Evolutionary conservation across 2,888 invertebrate species (phyloP), one percentile per base, ranked within the genome.

Genomic region (Empis stercorea): DNA sequence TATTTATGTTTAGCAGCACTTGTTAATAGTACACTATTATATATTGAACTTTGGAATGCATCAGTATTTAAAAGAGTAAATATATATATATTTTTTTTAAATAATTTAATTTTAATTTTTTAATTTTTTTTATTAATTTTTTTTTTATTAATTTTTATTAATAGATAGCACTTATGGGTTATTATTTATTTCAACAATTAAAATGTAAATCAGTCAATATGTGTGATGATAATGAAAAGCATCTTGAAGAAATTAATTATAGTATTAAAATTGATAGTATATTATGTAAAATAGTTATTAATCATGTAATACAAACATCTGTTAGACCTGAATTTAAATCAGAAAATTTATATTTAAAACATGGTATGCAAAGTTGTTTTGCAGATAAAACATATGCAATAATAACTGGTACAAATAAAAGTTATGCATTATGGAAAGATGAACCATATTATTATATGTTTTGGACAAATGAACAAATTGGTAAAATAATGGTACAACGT

Each of bases 371-470:
- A 13, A 34, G 13, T 7, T 34, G 13, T n/a, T 34, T 34, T 34
- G 5, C n/a, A 2, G n/a, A n/a, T 13, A 7, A 7, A 40, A 7
- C 53, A 52, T 30, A 48, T 23, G 46, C 43, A 6, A 39, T 56
- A 1, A 15, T 56, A 1, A 43, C 32, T 10, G 45, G 52, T 6
- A 46, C 50, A 10, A 47, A 47, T 13, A 36, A 23, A 9, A 45
- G 27, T 17, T 54, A 48, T 45, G 49, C 54, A 2, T 10, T 56
- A n/a, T 56, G 56, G 56, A 50, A 48, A 20, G 56, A 55, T 13
- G 40, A n/a, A 14, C 40, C 27, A 27, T 14, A 14, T 10, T 40
- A 14, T 27, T 40, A 40, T 40, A 40, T 40, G 40, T n/a, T 23
- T 27, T 40, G 40, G 40, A 14, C 10, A 23, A n/a, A 20, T 7